Evolutionary conservation across 35 echinoderm and acorn worm species (phyloP), one percentile per base, ranked within the genome.

Genomic region (Apostichopus parvimensis): DNA sequence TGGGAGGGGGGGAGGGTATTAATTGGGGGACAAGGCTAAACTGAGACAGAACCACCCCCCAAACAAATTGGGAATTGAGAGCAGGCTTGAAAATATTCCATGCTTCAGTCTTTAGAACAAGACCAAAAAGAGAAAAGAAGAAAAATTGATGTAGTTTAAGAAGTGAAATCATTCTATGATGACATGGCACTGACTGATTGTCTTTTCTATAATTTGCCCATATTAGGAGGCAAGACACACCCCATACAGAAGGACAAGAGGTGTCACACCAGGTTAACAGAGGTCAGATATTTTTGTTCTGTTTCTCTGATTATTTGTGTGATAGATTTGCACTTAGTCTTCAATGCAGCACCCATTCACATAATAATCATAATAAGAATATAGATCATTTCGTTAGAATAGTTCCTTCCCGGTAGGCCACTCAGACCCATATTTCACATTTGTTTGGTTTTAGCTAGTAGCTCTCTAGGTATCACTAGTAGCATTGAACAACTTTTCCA

Each of bases 261-360:
- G 72, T 77, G 89, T 78, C 89, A 78, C 89, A 91, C 77, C 76
- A 91, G 70, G 66, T 62, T 75, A 77, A 77, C 88, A 90, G 88
- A 90, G 88, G 88, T 90, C 88, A 90, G 88, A 90, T 78, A 90
- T 90, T 87, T 90, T 87, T 59, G 66, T 87, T 87, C 85, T 90
- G 88, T 90, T 90, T 90, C 88, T 90, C 88, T 90, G 88, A 66
- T 66, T 61, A 34, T 62, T 56, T 65, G 85, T 87, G 85, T 66
- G 85, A 87, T 87, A 87, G 57, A 87, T 45, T 87, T 53, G 85
- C 85, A 87, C 85, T 45, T 87, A 22, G 85, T 17, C 55, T 66
- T 71, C 25, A 68, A 8, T 53, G 15, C 56, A 53, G 79, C 79
- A 82, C 79, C 79, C 52, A 82, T 57, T 53, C 79, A 61, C 58